Percentiles rank a stretch among this genome's conserved stretches.
Conservation (phyloP, 2,113 vertebrate species). For the Delphinapterus leucas region DNA sequence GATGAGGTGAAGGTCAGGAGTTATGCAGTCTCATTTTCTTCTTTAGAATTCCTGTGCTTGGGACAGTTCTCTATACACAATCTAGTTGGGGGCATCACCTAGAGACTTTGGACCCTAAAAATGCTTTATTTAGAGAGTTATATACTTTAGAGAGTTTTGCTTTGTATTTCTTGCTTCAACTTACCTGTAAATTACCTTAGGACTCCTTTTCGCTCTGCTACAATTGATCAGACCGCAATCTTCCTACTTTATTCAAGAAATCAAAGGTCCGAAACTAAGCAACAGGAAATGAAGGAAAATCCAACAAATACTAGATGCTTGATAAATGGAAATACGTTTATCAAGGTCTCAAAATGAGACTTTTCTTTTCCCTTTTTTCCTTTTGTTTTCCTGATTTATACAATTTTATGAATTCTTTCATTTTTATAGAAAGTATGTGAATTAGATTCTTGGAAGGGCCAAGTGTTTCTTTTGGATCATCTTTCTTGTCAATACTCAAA, state of each 20-base stretch:
- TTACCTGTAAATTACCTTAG: constrained; percentile 53
- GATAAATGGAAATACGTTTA: neutral
- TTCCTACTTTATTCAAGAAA: constrained; percentile 29
- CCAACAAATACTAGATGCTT: neutral
- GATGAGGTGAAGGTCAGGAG: constrained; percentile 36
- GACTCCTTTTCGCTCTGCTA: constrained; percentile 13
- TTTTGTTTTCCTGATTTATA: neutral
- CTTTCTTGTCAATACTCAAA: neutral
- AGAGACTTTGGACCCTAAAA: constrained; percentile 50
- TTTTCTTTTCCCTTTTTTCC: neutral
- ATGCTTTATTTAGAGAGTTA: constrained; percentile 51
- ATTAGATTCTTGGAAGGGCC: neutral
- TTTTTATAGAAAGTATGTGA: neutral
- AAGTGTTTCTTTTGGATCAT: neutral
- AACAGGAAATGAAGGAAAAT: neutral
- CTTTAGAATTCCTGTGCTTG: constrained; percentile 48
- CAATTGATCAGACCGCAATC: neutral
- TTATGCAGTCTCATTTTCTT: constrained; percentile 42
- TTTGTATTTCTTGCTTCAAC: constrained; percentile 57
- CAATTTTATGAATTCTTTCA: neutral
- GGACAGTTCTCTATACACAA: neutral
- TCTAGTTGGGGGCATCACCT: constrained; percentile 30
- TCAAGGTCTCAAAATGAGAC: neutral
- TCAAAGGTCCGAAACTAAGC: neutral
- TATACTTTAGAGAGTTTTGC: constrained; percentile 13